Percentiles rank a stretch among this genome's conserved stretches.
Evolutionary conservation across 2,797 vertebrate genomes (phyloP).

Genomic region (Bovichtus diacanthus): DNA sequence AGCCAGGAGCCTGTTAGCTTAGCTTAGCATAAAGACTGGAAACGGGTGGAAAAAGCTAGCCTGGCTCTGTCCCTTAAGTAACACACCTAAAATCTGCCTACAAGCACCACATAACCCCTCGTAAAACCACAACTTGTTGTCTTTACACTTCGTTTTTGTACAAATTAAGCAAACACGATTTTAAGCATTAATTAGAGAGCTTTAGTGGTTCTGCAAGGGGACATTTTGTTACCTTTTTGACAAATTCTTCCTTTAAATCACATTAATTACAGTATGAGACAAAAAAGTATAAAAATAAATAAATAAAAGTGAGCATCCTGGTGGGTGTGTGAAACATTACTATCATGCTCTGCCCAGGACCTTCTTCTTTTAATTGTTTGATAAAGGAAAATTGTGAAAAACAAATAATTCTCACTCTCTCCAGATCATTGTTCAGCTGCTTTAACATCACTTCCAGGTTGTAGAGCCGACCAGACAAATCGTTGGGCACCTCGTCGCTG

Average conservation of each 20-base stretch:
- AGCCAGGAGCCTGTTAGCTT: background rate
- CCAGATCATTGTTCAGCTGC: conserved; percentile 92
- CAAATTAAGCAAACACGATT: background rate
- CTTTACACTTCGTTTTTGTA: background rate
- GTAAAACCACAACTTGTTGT: background rate
- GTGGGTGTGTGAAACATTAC: background rate
- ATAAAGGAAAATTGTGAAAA: background rate
- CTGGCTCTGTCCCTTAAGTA: too few species aligned
- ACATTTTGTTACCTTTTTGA: too few species aligned
- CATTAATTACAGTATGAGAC: background rate
- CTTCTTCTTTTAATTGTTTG: background rate
- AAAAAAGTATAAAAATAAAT: background rate
- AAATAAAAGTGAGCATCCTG: background rate
- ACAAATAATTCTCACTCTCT: conserved; percentile 83
- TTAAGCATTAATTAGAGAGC: background rate
- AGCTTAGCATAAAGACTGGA: too few species aligned
- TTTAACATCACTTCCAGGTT: conserved; percentile 93
- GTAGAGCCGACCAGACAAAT: conserved; percentile 90
- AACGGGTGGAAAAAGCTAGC: too few species aligned
- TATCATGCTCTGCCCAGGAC: background rate
- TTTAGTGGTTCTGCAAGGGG: too few species aligned
- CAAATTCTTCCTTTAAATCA: background rate
- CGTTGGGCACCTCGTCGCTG: conserved; percentile 87
- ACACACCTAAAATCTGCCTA: background rate
- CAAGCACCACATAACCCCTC: background rate